Conservation (phyloP, 2,888 invertebrate genomes). For the Xestia rhomboidea region DNA sequence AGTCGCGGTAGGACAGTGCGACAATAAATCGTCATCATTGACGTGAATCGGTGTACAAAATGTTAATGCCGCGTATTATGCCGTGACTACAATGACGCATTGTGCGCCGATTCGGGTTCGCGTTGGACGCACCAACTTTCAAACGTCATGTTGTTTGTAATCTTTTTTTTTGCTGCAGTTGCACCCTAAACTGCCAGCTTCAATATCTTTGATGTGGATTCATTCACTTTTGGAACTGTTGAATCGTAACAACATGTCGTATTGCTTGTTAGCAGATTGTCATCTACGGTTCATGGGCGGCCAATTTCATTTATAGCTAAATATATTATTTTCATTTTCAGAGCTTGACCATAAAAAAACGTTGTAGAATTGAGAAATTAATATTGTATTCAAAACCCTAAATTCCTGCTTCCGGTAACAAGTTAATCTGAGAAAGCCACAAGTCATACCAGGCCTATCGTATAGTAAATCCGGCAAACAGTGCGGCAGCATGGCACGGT, state of each 20-base stretch:
- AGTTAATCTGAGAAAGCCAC: conserved; percentile 1
- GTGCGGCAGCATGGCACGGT: conserved; percentile 12
- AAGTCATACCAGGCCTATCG: conserved; percentile 30
- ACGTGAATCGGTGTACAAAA: conserved; percentile 88
- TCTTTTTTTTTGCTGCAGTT: conserved; percentile 73
- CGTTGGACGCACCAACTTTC: conserved; percentile 79
- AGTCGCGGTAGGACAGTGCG: conserved; percentile 74
- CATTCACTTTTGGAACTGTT: conserved; percentile 55
- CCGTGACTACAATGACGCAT: conserved; percentile 87
- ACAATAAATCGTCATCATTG: conserved; percentile 90
- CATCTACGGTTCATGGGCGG: conserved; percentile 1
- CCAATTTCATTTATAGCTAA: background rate
- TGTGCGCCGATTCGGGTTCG: conserved; percentile 83
- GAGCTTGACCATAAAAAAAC: background rate
- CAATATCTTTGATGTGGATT: conserved; percentile 72
- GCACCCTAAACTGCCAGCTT: conserved; percentile 73
- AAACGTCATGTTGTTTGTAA: conserved; percentile 78
- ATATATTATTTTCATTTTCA: too few species aligned
- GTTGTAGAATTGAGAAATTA: background rate
- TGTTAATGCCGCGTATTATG: conserved; percentile 89
- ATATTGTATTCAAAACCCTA: background rate
- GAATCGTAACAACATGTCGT: conserved; percentile 32
- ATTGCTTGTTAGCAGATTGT: conserved; percentile 27
- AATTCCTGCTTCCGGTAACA: background rate
- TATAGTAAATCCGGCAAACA: conserved; percentile 26